Evolutionary conservation across 2,113 vertebrate species (phyloP).

Genomic region (Cyprinodon tularosa): DNA sequence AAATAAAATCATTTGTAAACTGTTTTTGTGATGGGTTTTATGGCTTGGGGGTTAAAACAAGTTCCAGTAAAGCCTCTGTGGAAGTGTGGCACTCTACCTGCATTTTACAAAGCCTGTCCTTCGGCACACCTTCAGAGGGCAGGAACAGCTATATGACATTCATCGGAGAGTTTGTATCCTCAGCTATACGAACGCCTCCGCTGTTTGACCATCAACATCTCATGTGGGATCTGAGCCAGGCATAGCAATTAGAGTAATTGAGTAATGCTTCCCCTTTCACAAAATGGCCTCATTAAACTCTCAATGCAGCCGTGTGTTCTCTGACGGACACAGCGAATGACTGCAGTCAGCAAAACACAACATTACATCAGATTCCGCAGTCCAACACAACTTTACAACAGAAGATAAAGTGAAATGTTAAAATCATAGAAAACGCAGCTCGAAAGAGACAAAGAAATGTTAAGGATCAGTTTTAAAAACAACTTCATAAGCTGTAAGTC

Average conservation of each 20-base stretch:
- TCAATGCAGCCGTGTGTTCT: constrained; percentile 55
- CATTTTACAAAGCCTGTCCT: constrained; percentile 22
- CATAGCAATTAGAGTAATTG: constrained; percentile 78
- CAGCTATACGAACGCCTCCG: constrained; percentile 18
- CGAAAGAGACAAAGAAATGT: not conserved
- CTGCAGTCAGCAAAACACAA: constrained; percentile 44
- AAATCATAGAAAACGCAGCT: constrained; percentile 2
- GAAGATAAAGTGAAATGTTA: constrained; percentile 12
- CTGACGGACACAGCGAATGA: constrained; percentile 52
- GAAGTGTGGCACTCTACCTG: not conserved
- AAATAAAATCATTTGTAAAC: not conserved
- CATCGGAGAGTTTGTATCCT: constrained; percentile 32
- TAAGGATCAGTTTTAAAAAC: constrained; percentile 19
- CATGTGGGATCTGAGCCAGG: constrained; percentile 58
- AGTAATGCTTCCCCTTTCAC: constrained; percentile 63
- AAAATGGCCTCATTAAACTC: constrained; percentile 74
- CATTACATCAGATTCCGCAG: constrained; percentile 1
- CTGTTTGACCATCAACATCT: constrained; percentile 43
- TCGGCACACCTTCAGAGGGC: constrained; percentile 46
- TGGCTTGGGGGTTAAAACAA: not conserved
- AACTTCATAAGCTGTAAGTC: constrained; percentile 1
- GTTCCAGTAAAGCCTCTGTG: constrained; percentile 1
- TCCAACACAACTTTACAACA: constrained; percentile 3
- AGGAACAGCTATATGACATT: constrained; percentile 38
- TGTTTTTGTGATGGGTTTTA: not conserved